phyloP scores from a whole-genome alignment of 2,113 vertebrate genomes.

The Kobus ellipsiprymnus region DNA sequence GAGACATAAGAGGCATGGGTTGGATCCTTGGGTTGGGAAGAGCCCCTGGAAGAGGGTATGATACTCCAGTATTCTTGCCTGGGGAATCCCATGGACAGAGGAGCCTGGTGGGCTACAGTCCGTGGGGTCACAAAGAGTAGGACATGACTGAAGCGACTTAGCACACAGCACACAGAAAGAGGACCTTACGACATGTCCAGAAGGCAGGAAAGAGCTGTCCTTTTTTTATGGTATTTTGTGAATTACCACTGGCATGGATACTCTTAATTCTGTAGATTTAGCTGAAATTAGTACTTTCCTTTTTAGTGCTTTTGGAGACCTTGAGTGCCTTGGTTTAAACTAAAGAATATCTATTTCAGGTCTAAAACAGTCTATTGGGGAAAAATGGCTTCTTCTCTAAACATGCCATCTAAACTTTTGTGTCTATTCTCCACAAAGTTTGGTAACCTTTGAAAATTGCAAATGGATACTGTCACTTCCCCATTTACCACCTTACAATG shows the following conservation, averaged over 20 bases:
- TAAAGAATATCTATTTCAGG: not conserved
- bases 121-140: not conserved
- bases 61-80: not conserved
- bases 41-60: not conserved
- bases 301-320: not conserved
- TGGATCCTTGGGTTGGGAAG: not conserved
- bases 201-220: not conserved
- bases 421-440: not conserved
- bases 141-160: not conserved
- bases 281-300: not conserved
- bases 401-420: not conserved
- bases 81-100: not conserved
- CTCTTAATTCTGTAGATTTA: not conserved
- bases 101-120: not conserved
- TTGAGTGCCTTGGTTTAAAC: constrained; percentile 24
- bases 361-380: not conserved
- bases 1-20: not conserved
- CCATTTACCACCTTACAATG: not conserved
- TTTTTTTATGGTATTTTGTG: not conserved
- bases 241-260: not conserved
- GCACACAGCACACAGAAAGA: not conserved
- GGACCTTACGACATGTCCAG: not conserved
- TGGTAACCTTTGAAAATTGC: not conserved
- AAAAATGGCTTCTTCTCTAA: not conserved
- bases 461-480: not conserved